Conservation (phyloP, 30 jellyfish, hydroid and myxozoan genomes). For the Pseudorhiza aurosa region DNA sequence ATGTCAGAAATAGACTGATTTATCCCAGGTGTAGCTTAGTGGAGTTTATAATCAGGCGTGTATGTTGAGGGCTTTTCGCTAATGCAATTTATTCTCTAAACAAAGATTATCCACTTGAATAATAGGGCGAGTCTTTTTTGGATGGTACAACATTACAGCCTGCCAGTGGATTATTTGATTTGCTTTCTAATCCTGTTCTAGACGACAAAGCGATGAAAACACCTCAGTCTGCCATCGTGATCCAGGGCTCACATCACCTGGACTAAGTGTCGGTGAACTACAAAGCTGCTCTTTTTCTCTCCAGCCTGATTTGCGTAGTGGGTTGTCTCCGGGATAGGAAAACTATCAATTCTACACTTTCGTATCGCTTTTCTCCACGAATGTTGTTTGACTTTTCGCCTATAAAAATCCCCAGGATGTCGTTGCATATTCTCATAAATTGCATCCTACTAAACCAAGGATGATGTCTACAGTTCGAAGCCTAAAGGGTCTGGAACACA, state of each 20-base stretch:
- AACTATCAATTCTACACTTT: no score
- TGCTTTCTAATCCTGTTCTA: not conserved
- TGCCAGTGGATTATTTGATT: slow-evolving; percentile 6
- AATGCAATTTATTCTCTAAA: not conserved
- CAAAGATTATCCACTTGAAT: not conserved
- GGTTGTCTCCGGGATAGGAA: no score
- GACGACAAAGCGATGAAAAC: slow-evolving; percentile 15
- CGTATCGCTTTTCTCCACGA: no score
- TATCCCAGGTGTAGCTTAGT: not conserved
- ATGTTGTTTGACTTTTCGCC: no score
- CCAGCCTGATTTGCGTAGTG: no score
- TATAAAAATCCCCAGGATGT: no score
- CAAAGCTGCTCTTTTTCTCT: no score
- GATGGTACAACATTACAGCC: not conserved
- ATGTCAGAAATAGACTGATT: not conserved
- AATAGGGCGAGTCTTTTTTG: slow-evolving; percentile 1
- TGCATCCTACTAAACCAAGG: no score
- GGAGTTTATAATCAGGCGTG: no score
- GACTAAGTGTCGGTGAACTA: not conserved
- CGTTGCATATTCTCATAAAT: no score
- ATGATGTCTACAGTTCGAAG: no score
- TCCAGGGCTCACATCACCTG: not conserved
- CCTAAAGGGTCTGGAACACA: no score
- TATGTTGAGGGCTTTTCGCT: not conserved
- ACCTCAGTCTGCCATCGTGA: not conserved